phyloP scores from a whole-genome alignment of 2,797 vertebrate genomes.

The Gallirallus australis region DNA sequence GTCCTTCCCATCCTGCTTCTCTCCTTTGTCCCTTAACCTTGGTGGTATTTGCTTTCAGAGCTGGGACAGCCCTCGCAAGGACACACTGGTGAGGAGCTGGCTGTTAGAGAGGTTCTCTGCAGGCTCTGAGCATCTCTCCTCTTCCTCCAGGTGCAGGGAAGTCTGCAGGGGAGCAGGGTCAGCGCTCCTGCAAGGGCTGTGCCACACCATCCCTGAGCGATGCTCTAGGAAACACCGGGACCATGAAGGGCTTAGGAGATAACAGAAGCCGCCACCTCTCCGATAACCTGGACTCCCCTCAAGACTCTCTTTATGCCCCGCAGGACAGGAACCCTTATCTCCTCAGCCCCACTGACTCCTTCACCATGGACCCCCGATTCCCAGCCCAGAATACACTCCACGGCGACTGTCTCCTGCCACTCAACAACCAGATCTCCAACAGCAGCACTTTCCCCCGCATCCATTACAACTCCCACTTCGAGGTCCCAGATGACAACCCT shows the following conservation, averaged over 20 bases:
- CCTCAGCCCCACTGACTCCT: constrained; percentile 90
- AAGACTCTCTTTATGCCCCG: constrained; percentile 88
- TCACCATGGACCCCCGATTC: constrained; percentile 89
- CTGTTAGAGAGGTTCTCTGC: background rate
- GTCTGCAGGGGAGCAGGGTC: background rate
- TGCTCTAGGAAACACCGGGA: constrained; percentile 80
- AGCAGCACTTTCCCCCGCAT: constrained; percentile 98
- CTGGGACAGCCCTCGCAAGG: background rate
- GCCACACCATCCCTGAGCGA: constrained; percentile 58
- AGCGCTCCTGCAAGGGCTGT: constrained; percentile 22
- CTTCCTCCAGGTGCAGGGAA: constrained; percentile 62
- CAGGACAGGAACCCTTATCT: constrained; percentile 92
- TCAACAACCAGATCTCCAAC: constrained; percentile 95
- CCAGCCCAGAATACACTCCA: constrained; percentile 84
- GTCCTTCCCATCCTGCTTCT: background rate
- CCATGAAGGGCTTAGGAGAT: constrained; percentile 97
- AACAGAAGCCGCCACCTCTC: constrained; percentile 93
- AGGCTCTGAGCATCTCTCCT: constrained; percentile 10
- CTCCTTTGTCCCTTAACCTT: background rate
- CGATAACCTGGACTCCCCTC: constrained; percentile 90
- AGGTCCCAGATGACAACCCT: constrained; percentile 89
- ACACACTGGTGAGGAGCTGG: background rate
- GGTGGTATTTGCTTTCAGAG: background rate
- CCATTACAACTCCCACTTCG: constrained; percentile 96
- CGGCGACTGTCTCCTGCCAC: constrained; percentile 90